Evolutionary conservation across 2,888 invertebrate species (phyloP).

Genomic region (Dryococelus australis): DNA sequence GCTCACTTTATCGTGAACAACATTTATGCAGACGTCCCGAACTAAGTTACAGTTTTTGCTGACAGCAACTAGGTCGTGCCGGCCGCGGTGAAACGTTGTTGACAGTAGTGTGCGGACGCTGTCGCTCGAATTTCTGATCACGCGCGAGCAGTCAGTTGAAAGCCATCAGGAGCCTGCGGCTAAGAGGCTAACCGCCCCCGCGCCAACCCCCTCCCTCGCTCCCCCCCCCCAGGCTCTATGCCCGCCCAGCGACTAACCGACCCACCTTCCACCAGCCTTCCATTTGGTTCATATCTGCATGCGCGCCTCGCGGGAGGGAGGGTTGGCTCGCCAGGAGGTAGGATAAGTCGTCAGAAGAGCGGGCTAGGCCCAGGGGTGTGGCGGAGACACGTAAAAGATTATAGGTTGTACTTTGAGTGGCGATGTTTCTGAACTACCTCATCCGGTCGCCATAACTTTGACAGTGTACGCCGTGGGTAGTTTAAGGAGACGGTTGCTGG

Average conservation of each 20-base stretch:
- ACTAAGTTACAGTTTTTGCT: no score
- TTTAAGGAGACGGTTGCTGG: neutral
- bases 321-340: neutral
- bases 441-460: neutral
- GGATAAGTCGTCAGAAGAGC: neutral
- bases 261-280: neutral
- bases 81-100: neutral
- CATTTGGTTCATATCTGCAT: slow-evolving; percentile 8
- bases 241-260: neutral
- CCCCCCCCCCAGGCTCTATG: neutral
- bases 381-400: neutral
- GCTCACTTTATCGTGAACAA: no score
- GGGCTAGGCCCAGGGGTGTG: neutral
- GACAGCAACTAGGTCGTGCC: neutral
- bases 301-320: neutral
- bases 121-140: slow-evolving; percentile 8
- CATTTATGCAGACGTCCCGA: no score
- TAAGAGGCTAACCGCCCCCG: neutral
- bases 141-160: slow-evolving; percentile 11
- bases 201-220: neutral
- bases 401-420: slow-evolving; percentile 8
- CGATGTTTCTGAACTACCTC: slow-evolving; percentile 9
- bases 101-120: neutral
- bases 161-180: neutral
- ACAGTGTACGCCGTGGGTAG: neutral